phyloP scores from a whole-genome alignment of 2,113 vertebrate genomes.

The Sterrhoptilus dennistouni region DNA sequence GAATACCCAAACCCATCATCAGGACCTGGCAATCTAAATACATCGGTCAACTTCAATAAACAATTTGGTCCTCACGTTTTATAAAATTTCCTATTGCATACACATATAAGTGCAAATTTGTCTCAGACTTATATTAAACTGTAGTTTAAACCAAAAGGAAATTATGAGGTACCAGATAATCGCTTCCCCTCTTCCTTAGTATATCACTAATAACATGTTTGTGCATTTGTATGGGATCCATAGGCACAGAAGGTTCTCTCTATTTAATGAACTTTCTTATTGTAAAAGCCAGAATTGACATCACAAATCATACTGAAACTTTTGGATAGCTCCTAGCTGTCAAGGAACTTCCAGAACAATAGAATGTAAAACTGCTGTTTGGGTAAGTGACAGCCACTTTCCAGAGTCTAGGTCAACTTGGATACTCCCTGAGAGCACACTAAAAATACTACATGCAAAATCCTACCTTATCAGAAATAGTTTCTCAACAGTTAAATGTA shows the following conservation, averaged over 20 bases:
- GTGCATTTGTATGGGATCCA: accelerated
- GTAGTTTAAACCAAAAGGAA: neutral
- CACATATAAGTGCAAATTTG: neutral
- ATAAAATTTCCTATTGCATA: neutral
- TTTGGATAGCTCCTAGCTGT: neutral
- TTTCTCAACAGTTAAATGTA: conserved; percentile 5
- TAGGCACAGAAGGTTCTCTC: neutral
- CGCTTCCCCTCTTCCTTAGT: accelerated
- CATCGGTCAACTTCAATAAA: neutral
- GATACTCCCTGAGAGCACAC: neutral
- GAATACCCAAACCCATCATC: neutral
- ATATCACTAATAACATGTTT: neutral
- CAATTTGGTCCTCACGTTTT: neutral
- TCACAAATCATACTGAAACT: neutral
- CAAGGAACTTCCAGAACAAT: neutral
- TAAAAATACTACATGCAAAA: neutral
- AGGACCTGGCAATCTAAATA: neutral
- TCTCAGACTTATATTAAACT: neutral
- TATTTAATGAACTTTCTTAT: neutral
- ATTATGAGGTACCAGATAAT: neutral
- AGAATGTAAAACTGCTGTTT: neutral
- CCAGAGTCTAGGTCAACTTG: neutral
- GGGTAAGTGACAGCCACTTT: neutral
- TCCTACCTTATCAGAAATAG: neutral
- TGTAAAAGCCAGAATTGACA: neutral